Evolutionary conservation across 1,140 invertebrate genomes (phyloP), one percentile per base, ranked within the genome.

Genomic region (Magallana ariakensis): DNA sequence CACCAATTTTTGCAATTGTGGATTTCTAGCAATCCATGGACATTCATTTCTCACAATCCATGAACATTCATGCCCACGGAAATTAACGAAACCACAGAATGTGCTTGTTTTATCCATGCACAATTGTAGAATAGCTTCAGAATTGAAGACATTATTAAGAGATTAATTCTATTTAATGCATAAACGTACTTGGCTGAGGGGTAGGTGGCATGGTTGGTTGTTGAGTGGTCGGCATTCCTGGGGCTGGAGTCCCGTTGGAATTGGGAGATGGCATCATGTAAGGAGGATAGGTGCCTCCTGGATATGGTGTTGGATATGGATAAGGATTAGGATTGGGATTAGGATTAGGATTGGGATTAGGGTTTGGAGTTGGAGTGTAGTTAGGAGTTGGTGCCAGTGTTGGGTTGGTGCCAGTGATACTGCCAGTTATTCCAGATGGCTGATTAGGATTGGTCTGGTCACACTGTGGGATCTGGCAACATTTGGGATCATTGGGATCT

Each of bases 381-480:
- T 80, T 84, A 55, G 90, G 90, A 54, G 86, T 84, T 33, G 70
- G 46, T 55, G 83, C 70, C n/a, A 19, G 82, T 85, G 58, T 83
- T 22, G 82, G 13, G 16, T 80, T 85, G 85, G 90, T 19, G 54
- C 90, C 90, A 54, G 87, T 86, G 26, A 90, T 83, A n/a, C 82
- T 83, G 55, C 92, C 92, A 55, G 84, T 87, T 15, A 91, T 53
- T 62, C 87, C 87, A 0, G 85, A 55, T 53, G 85, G 66, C 56
- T 19, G 88, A 85, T 90, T 91, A 26, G 84, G 85, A 62, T 86
- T 89, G 3, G 85, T 62, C 22, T 86, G 80, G 56, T 86, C 82
- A 86, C 92, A 93, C 60, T 92, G 84, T 66, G 92, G 92, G 8
- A 90, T 86, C 87, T 92, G 83, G 80, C 92, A 93, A 85, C 92